Evolutionary conservation across 2,888 invertebrate species (phyloP).

Genomic region (Drosophila planitibia): DNA sequence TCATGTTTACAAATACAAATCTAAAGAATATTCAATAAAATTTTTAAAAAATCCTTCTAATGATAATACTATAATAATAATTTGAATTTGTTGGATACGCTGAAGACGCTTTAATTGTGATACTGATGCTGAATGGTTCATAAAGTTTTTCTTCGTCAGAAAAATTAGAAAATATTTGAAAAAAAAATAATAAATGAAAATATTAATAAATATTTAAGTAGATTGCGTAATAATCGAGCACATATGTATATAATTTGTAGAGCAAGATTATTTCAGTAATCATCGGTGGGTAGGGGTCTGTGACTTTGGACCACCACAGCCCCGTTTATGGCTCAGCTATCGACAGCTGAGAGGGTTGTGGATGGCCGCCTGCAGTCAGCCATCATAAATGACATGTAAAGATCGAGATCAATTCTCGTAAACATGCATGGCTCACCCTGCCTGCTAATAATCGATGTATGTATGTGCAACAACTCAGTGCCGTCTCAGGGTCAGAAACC

Average conservation of each 20-base stretch:
- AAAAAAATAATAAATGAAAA: neutral
- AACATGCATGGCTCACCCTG: constrained; percentile 41
- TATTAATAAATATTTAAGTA: neutral
- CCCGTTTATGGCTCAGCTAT: constrained; percentile 30
- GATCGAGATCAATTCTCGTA: constrained; percentile 61
- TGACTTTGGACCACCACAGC: constrained; percentile 35
- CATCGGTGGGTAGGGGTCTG: constrained; percentile 18
- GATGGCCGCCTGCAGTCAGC: constrained; percentile 20
- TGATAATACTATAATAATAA: too few relatives aligned
- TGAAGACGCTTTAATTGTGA: neutral
- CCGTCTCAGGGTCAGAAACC: constrained; percentile 78
- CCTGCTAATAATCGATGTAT: constrained; percentile 36
- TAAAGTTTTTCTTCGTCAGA: neutral
- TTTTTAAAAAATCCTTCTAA: neutral
- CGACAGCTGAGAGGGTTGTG: constrained; percentile 49
- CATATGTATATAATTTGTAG: neutral
- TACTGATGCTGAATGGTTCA: neutral
- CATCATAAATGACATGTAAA: constrained; percentile 33
- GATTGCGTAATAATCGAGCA: neutral
- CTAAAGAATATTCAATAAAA: neutral
- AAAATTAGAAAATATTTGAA: neutral
- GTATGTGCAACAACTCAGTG: constrained; percentile 1
- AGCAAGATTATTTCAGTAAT: constrained; percentile 46
- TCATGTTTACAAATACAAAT: neutral
- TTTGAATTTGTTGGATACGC: neutral